A percentile compares a stretch with the other conserved stretches of the same genome.
Evolutionary conservation across 2,797 vertebrate species (phyloP).

Genomic region (Jordanella pulchra): DNA sequence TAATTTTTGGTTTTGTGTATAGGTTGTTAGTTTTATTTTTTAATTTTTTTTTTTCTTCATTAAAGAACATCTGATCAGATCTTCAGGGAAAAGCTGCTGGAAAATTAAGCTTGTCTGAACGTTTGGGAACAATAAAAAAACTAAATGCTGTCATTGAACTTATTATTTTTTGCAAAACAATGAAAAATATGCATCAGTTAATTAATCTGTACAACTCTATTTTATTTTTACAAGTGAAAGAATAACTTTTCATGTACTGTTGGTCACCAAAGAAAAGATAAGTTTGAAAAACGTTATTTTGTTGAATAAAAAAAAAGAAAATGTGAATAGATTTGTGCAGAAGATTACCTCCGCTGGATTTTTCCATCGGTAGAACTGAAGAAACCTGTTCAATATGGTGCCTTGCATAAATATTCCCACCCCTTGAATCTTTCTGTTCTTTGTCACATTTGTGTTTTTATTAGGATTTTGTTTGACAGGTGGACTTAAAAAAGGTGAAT

Average conservation of each 20-base stretch:
- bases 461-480: background rate
- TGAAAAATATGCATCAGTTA: too few species aligned
- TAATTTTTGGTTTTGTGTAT: background rate
- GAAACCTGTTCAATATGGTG: too few species aligned
- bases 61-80: background rate
- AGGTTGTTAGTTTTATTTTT: background rate
- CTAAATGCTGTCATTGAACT: background rate
- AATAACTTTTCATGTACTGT: background rate
- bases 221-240: background rate
- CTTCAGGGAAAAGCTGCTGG: background rate
- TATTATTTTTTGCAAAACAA: background rate
- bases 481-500: too few species aligned
- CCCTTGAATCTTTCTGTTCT: too few species aligned
- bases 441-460: background rate
- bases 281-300: too few species aligned
- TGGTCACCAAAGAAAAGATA: too few species aligned
- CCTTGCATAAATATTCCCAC: too few species aligned
- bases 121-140: background rate
- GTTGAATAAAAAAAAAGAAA: background rate
- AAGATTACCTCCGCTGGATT: background rate
- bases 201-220: background rate
- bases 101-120: background rate
- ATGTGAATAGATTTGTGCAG: background rate
- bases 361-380: too few species aligned
- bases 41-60: background rate